Conservation (phyloP, 2,888 invertebrate genomes). For the Catocala nupta region DNA sequence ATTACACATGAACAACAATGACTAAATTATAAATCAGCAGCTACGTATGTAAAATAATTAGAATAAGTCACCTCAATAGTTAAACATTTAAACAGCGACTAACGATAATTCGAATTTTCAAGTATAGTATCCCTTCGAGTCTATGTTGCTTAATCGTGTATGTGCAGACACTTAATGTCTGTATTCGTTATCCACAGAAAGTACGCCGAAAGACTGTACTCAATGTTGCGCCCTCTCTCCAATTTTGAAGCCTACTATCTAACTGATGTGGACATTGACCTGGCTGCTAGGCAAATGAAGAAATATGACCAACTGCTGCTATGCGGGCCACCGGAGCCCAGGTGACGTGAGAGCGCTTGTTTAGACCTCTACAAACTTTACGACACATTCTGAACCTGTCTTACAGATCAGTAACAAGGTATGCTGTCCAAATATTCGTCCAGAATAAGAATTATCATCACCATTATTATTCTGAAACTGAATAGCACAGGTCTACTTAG, state of each 20-base stretch:
- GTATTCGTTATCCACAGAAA: conserved; percentile 65
- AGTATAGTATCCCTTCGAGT: no score
- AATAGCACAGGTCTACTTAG: no score
- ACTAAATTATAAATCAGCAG: no score
- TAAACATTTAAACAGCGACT: no score
- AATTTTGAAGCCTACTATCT: conserved; percentile 86
- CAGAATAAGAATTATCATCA: no score
- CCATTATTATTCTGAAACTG: no score
- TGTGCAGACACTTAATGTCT: no score
- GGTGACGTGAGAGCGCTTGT: conserved; percentile 54
- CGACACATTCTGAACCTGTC: conserved; percentile 6
- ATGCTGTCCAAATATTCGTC: neutral
- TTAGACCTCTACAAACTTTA: conserved; percentile 8
- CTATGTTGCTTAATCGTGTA: no score
- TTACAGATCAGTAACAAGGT: conserved; percentile 1
- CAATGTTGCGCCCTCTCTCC: conserved; percentile 82
- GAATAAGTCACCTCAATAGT: no score
- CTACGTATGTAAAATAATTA: no score
- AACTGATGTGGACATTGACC: conserved; percentile 76
- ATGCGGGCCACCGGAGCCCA: conserved; percentile 49
- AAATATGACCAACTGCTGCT: conserved; percentile 72
- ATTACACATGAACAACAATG: no score
- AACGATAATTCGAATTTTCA: no score
- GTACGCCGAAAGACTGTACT: conserved; percentile 86
- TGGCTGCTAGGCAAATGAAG: conserved; percentile 78